Evolutionary conservation across 2,888 invertebrate species (phyloP), one percentile per base, ranked within the genome.

Genomic region (Eledona agricola): DNA sequence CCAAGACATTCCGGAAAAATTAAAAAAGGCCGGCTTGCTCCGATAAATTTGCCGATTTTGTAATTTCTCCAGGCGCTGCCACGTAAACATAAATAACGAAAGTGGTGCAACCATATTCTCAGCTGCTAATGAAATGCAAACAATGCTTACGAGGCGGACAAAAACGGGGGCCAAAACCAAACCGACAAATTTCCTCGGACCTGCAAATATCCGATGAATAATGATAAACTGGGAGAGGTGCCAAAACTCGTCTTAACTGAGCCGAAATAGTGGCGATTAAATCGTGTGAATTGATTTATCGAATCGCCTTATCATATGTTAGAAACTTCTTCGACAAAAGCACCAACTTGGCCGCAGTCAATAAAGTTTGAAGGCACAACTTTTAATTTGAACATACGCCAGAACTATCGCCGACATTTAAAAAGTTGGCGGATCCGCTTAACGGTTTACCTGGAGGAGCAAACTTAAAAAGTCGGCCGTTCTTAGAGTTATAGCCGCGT

Each of bases 341-440:
- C 25, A 11, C 2, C 5, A 25, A 9, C 26, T 12, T 7, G 19
- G 35, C 25, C 46, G 16, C 46, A 35, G 25, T 13, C 37, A 19
- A 34, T 37, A 47, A 47, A 47, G 47, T 47, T 37, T 37, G 11
- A 37, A 19, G 17, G 32, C 34, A 20, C 7, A 52, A 53, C 42
- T 49, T 53, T 54, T 54, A 54, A 54, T 54, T 54, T 20, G 54
- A 54, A 49, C 54, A 47, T 52, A 52, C 34, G 46, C 9, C 16
- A 11, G 31, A 51, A 45, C 34, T 46, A 46, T 38, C 19, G 46
- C 20, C 28, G 34, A 9, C 45, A 25, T 7, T 40, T 25, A 40
- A 50, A 37, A 35, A 35, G 20, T 40, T 31, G 31, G 49, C 13
- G 2, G 23, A 43, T 43, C 32, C 51, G 43, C 31, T 51, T 43